Evolutionary conservation across 2,888 invertebrate genomes (phyloP).

Genomic region (Gerosis bhagava): DNA sequence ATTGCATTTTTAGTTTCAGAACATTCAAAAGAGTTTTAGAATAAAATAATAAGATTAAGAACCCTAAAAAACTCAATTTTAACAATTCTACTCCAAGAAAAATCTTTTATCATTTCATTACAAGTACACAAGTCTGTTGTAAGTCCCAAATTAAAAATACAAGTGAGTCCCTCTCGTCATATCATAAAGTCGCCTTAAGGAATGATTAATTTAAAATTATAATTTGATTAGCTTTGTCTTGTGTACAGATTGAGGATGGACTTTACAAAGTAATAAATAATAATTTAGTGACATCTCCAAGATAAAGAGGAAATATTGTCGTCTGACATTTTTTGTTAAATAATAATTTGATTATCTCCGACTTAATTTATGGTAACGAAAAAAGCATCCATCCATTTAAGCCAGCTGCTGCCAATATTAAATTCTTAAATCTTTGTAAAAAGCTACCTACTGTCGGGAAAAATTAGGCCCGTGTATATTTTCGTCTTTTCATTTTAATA

Average conservation of each 20-base stretch:
- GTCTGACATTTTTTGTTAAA: constrained; percentile 39
- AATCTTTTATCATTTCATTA: constrained; percentile 1
- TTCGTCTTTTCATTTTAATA: too few relatives aligned
- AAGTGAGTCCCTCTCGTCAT: constrained; percentile 30
- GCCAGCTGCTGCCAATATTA: constrained; percentile 72
- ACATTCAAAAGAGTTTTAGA: not conserved
- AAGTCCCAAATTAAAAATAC: constrained; percentile 37
- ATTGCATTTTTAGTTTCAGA: too few relatives aligned
- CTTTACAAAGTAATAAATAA: constrained; percentile 48
- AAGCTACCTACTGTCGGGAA: constrained; percentile 44
- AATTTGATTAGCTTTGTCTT: constrained; percentile 56
- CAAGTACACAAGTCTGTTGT: constrained; percentile 3
- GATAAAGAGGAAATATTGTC: constrained; percentile 37
- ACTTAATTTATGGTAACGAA: constrained; percentile 61
- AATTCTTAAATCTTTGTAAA: constrained; percentile 61
- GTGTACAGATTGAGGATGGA: constrained; percentile 37
- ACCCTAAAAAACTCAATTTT: not conserved
- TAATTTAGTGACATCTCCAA: constrained; percentile 46
- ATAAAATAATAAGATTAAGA: not conserved
- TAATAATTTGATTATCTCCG: constrained; percentile 62
- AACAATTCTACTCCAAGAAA: constrained; percentile 10
- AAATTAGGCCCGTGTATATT: constrained; percentile 18
- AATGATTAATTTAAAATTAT: constrained; percentile 47
- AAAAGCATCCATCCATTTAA: constrained; percentile 61
- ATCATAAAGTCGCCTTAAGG: constrained; percentile 42